A percentile compares a stretch with the other conserved stretches of the same genome.
Evolutionary conservation across 2,113 vertebrate genomes (phyloP).

Genomic region (Ramphastos sulfuratus): DNA sequence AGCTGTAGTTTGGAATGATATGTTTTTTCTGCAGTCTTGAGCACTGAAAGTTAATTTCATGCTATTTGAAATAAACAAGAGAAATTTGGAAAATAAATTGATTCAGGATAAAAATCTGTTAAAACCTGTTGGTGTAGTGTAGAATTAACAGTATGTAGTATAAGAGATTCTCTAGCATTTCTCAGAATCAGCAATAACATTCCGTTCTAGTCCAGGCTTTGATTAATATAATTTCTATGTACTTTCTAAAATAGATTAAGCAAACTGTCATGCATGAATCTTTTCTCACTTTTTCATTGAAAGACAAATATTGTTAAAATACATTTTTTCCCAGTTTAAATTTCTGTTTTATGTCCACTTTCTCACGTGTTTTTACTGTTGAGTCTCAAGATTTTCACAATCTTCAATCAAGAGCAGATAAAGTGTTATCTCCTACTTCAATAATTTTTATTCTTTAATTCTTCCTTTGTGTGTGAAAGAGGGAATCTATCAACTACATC

Average conservation of each 20-base stretch:
- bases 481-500: background rate
- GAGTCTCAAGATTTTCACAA: background rate
- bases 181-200: background rate
- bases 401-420: background rate
- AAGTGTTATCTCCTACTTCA: background rate
- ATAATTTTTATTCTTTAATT: background rate
- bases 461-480: background rate
- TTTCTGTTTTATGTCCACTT: background rate
- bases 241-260: background rate
- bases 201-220: background rate
- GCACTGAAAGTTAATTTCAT: slow-evolving; percentile 1
- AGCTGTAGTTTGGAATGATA: no score
- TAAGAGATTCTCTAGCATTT: background rate
- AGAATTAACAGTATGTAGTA: background rate
- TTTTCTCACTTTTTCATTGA: background rate
- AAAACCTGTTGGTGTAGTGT: background rate
- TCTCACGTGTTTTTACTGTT: background rate
- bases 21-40: slow-evolving; percentile 7
- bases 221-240: background rate
- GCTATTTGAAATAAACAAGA: background rate
- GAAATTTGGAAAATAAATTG: background rate
- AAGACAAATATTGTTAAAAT: background rate
- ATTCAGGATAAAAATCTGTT: background rate
- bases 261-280: background rate
- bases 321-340: background rate